Base-by-base conservation (phyloP, 2,113 vertebrate genomes). In the Cottus gobio region DNA sequence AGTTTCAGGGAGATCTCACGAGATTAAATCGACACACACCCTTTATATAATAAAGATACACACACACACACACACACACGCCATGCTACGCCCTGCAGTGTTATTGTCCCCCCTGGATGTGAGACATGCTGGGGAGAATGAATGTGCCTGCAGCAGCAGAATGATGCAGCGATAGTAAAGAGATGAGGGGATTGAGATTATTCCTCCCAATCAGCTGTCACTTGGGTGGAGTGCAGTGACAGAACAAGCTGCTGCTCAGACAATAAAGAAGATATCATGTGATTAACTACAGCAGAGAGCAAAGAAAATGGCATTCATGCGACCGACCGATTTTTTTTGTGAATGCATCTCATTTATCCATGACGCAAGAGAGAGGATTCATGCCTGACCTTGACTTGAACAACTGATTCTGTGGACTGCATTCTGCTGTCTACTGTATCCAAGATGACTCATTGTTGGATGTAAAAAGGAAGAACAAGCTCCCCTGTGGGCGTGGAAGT, bases 81-180 rank as follows among this genome's bases (percentile, higher is more conserved):
- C 50, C 9, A 50, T 37, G 39, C 69, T 75, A 69, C 77, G 42
- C 68, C 26, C 63, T 80, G 62, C 77, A 54, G 42, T 56, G 68
- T 42, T 74, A 50, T 77, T 80, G 65, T 37, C n/a, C 70, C 48
- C 74, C 61, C 13, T 58, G 60, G 52, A 66, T 72, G 50, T 46
- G 72, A 76, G n/a, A n/a, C n/a, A n/a, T n/a, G n/a, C n/a, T n/a
- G 48, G 56, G 56, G 39, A 84, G 82, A 87, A 83, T 87, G 66
- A 62, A 79, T 87, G 67, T 79, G 90, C 87, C 78, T 62, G 76
- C 61, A 46, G 76, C 76, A 75, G 90, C 86, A 87, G 69, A 86
- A 71, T 52, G 77, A 85, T 79, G 77, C 62, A 67, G 80, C n/a
- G 50, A 56, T 42, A 62, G 37, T 2, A 61, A 57, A 66, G 58